phyloP scores from a whole-genome alignment of 1,140 invertebrate species.

The Heliconius hewitsoni region DNA sequence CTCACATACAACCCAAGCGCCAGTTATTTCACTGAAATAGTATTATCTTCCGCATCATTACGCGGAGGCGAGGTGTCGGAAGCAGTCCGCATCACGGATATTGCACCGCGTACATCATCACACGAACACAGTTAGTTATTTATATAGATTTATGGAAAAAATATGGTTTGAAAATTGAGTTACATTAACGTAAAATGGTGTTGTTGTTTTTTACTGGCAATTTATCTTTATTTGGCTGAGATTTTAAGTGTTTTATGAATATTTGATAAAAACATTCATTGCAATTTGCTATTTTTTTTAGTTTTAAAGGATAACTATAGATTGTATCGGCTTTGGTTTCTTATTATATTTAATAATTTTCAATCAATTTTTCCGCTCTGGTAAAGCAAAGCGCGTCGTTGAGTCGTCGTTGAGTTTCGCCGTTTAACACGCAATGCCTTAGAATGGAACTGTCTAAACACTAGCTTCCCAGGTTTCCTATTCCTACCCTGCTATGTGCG shows the following conservation, averaged over 20 bases:
- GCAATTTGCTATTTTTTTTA: too few relatives aligned
- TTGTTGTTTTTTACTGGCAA: background rate
- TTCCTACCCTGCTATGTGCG: too few relatives aligned
- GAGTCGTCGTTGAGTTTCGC: too few relatives aligned
- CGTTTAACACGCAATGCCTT: too few relatives aligned
- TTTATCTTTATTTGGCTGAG: background rate
- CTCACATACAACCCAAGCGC: background rate
- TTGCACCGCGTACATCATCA: conserved; percentile 41
- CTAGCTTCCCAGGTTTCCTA: too few relatives aligned
- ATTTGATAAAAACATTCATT: background rate
- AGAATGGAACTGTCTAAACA: too few relatives aligned
- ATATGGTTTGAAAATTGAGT: background rate
- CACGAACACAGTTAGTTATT: conserved; percentile 8
- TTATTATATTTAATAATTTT: too few relatives aligned
- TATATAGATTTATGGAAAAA: background rate
- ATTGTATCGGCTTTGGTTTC: too few relatives aligned
- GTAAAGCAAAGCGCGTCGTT: too few relatives aligned
- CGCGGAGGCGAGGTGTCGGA: conserved; percentile 27
- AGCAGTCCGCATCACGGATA: conserved; percentile 39
- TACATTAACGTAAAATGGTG: background rate
- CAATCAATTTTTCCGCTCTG: too few relatives aligned
- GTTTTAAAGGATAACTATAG: too few relatives aligned
- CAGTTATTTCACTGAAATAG: conserved; percentile 26
- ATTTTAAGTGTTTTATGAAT: background rate
- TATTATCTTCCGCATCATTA: conserved; percentile 40